phyloP scores from a whole-genome alignment of 2,888 invertebrate species.

The Balanococcus diminutus region DNA sequence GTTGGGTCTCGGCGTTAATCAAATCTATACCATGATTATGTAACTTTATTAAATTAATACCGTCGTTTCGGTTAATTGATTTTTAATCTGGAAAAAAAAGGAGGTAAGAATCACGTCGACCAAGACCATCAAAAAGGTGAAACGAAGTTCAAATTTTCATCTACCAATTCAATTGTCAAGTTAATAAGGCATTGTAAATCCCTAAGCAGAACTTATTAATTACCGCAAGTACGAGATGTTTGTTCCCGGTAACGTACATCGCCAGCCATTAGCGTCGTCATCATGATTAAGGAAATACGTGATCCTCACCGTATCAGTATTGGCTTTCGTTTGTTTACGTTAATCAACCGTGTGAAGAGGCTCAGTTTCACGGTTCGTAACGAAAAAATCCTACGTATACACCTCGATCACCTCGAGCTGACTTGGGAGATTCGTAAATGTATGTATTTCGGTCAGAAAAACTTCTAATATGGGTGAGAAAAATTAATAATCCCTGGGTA shows the following conservation, averaged over 20 bases:
- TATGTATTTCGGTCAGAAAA: constrained; percentile 32
- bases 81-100: constrained; percentile 1
- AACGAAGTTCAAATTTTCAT: constrained; percentile 15
- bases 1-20: background rate
- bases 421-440: constrained; percentile 20
- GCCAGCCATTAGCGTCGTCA: constrained; percentile 5
- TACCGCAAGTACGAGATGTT: background rate
- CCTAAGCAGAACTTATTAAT: constrained; percentile 26
- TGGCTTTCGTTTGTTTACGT: constrained; percentile 43
- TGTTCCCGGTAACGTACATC: background rate
- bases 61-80: constrained; percentile 16
- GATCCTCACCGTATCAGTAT: background rate
- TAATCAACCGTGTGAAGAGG: constrained; percentile 49
- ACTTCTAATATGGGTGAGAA: constrained; percentile 14
- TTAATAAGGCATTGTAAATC: constrained; percentile 5
- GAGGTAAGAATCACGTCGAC: background rate
- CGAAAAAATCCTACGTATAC: background rate
- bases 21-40: constrained; percentile 17
- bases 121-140: background rate
- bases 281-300: constrained; percentile 26
- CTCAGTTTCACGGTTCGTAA: constrained; percentile 11
- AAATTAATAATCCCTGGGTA: constrained; percentile 28
- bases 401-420: background rate
- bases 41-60: constrained; percentile 37
- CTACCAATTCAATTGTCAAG: background rate